Conservation (phyloP, 2,797 vertebrate genomes). For the Oophaga sylvatica region DNA sequence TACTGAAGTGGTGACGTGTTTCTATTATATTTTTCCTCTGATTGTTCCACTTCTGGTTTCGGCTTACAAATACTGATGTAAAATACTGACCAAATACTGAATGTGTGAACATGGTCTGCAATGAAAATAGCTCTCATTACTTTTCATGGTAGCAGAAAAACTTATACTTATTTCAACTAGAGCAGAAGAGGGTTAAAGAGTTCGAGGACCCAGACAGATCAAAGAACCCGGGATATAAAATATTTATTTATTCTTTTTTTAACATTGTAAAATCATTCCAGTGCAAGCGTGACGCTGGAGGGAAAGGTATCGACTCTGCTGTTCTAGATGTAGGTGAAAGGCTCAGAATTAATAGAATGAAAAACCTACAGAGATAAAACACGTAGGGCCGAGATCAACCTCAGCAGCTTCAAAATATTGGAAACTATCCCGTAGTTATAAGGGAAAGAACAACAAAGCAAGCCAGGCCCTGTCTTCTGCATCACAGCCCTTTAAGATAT, state of each 20-base stretch:
- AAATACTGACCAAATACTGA: too few species aligned
- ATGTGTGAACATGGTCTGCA: too few species aligned
- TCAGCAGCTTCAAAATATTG: not conserved
- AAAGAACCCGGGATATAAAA: not conserved
- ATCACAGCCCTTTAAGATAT: not conserved
- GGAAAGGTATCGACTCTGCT: not conserved
- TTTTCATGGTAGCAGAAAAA: too few species aligned
- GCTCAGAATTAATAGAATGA: not conserved
- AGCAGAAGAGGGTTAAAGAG: not conserved
- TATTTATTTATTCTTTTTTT: not conserved
- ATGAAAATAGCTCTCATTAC: too few species aligned
- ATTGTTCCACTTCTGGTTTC: too few species aligned
- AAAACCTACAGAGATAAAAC: slow-evolving; percentile 10
- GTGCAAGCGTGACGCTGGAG: not conserved
- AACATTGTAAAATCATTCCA: not conserved
- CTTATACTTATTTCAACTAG: not conserved
- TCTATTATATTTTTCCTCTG: too few species aligned
- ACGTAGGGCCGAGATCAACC: not conserved
- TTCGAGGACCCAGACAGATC: not conserved
- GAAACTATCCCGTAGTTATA: not conserved
- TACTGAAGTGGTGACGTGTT: too few species aligned
- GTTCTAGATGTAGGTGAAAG: not conserved
- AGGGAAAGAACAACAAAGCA: not conserved
- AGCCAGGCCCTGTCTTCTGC: not conserved
- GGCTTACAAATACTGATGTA: too few species aligned